Evolutionary conservation across 2,113 vertebrate species (phyloP), one percentile per base, ranked within the genome.

Genomic region (Carlito syrichta): DNA sequence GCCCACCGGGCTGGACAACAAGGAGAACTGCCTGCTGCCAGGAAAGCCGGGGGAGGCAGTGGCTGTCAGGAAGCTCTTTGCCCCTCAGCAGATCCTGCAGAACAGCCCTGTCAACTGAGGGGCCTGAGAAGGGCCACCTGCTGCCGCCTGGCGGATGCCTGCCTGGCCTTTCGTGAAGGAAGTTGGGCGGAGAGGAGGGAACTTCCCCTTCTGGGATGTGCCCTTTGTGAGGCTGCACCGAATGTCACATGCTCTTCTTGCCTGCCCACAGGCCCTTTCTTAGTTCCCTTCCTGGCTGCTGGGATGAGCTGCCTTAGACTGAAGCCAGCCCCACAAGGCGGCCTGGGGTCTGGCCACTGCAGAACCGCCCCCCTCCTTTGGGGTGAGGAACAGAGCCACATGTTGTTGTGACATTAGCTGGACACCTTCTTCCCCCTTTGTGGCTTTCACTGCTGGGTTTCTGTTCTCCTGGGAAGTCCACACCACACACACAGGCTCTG

Each of bases 11-110:
- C 6, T 0, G 0, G 98, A 97, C 98, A 99, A 99, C 45, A 99
- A 99, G 76, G 99, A 99, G 98, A 99, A 99, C 83, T 0, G 97
- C 1, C 98, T 92, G 0, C 25, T 94, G 43, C 96, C 56, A 8
- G 87, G 89, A 27, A 99, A 98, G 96, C 97, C 88, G 0, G 17
- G 86, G 35, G 98, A 99, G 0, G 3, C 45, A 4, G 2, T 27
- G 0, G 92, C 79, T 0, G 88, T 98, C 77, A 95, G 98, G 32
- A 99, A 99, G 95, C 98, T 99, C 56, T 99, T 99, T 17, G 78
- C 97, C 58, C 73, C 98, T 1, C 98, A 99, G 32, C 98, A 99
- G 74, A 82, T 96, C 90, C 82, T 96, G 58, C 95, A 43, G 0
- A 74, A 4, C 6, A 48, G 77, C 86, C 54, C 43, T 0, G 17